These are phyloP conservation scores for Triplophysa bombifrons DNA, from an alignment of 2,797 vertebrate species.

Conservation along the genomic window DNA sequence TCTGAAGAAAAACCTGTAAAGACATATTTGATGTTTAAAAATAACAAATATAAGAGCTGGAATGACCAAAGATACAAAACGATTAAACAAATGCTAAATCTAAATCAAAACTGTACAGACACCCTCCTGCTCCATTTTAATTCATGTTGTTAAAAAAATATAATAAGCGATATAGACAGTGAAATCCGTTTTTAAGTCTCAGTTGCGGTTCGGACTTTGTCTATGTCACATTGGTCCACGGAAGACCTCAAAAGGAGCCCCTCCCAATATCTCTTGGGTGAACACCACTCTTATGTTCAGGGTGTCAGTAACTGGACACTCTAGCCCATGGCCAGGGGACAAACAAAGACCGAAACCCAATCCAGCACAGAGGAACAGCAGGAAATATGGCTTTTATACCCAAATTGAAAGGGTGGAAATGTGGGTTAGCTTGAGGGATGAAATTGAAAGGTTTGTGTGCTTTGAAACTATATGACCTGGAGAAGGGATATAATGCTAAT, in stretches of 20 bases:
- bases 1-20: conserved; percentile 62
- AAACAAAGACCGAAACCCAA: conserved; percentile 71
- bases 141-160: neutral
- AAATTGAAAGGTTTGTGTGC: conserved; percentile 34
- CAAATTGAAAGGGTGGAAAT: conserved; percentile 60
- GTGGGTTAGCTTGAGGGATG: conserved; percentile 61
- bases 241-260: conserved; percentile 61
- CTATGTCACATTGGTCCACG: conserved; percentile 58
- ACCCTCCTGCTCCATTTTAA: neutral
- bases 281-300: conserved; percentile 74
- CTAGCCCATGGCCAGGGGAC: conserved; percentile 61
- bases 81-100: no score
- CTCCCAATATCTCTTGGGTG: conserved; percentile 56
- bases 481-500: conserved; percentile 17
- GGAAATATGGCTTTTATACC: conserved; percentile 62
- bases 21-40: conserved; percentile 7
- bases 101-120: neutral
- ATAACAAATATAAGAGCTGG: neutral
- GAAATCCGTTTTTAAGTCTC: neutral
- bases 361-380: conserved; percentile 61
- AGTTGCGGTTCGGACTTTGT: conserved; percentile 48
- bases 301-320: conserved; percentile 69
- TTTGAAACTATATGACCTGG: conserved; percentile 28
- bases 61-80: neutral
- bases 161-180: neutral